These are phyloP conservation scores for Alces alces DNA, from an alignment of 2,113 vertebrate genomes.

Conservation along the genomic window DNA sequence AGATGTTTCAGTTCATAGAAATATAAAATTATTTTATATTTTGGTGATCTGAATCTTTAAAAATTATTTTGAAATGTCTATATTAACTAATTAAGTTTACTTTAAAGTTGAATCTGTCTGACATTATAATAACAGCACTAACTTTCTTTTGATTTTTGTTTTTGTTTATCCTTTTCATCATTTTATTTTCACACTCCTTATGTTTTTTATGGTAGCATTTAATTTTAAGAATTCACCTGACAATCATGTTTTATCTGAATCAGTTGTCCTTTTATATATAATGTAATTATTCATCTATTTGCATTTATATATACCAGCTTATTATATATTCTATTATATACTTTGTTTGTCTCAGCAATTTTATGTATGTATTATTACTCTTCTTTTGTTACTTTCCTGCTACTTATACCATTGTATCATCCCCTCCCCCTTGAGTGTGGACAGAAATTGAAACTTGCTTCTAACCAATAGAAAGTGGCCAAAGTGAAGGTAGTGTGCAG, in stretches of 20 bases:
- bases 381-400: neutral
- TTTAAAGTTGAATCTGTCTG: neutral
- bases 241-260: neutral
- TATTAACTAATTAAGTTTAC: neutral
- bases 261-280: neutral
- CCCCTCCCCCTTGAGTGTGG: neutral
- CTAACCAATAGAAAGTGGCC: neutral
- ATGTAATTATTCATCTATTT: neutral
- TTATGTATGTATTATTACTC: neutral
- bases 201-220: neutral
- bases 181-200: neutral
- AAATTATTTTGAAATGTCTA: neutral
- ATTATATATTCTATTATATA: neutral
- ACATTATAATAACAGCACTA: neutral
- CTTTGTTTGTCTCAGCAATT: neutral
- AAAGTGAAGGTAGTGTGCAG: neutral
- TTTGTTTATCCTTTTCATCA: neutral
- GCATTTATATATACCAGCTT: neutral
- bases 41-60: neutral
- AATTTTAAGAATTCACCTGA: neutral
- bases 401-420: neutral
- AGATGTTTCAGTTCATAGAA: neutral
- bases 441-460: neutral
- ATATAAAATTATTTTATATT: neutral
- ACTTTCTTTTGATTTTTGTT: neutral